Percentiles rank a stretch among this genome's conserved stretches.
These are phyloP conservation scores for Drosophila meridionalis DNA, from an alignment of 2,888 invertebrate genomes.

Conservation along the genomic window DNA sequence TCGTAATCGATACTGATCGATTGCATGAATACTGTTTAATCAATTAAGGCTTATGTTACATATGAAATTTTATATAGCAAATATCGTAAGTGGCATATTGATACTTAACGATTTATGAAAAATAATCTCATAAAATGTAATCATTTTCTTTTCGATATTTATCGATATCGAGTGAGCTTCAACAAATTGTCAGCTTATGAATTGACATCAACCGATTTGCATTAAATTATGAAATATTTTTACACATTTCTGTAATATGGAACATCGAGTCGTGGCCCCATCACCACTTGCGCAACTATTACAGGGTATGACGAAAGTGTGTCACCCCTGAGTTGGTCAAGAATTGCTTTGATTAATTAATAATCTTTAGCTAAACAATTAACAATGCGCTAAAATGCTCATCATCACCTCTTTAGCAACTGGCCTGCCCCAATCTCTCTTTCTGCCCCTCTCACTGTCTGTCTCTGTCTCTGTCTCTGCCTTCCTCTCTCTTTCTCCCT, in stretches of 20 bases:
- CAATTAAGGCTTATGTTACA: background rate
- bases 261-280: background rate
- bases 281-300: background rate
- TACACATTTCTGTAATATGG: background rate
- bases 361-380: slow-evolving; percentile 41
- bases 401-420: slow-evolving; percentile 4
- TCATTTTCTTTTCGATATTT: background rate
- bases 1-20: slow-evolving; percentile 1
- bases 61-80: too few species aligned
- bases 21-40: background rate
- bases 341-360: slow-evolving; percentile 36
- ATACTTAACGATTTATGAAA: too few species aligned
- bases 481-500: background rate
- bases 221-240: background rate
- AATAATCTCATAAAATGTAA: too few species aligned
- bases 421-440: background rate
- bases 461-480: background rate
- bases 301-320: slow-evolving; percentile 28
- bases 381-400: slow-evolving; percentile 28
- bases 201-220: background rate
- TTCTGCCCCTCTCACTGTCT: background rate
- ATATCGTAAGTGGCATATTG: too few species aligned
- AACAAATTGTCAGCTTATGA: background rate
- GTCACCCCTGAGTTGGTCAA: slow-evolving; percentile 33
- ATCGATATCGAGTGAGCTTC: background rate